Evolutionary conservation across 2,113 vertebrate genomes (phyloP), one percentile per base, ranked within the genome.

Genomic region (Bucco capensis): DNA sequence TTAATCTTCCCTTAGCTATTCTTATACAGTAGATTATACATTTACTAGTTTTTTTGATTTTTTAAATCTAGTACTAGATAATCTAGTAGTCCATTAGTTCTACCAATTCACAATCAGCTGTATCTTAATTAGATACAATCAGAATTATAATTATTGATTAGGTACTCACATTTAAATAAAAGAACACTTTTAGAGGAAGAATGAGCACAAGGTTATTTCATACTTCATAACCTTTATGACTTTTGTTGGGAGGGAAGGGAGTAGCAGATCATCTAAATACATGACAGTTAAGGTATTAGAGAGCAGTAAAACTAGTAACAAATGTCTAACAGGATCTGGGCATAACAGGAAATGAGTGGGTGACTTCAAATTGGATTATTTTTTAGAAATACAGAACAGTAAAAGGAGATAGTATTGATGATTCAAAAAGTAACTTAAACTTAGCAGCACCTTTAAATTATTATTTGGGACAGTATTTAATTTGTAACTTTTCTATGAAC

Each of bases 361-460:
- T 84, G 73, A 91, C 58, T 61, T 93, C 3, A 89, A 96, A 95
- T 88, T 86, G 91, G 89, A 80, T 62, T 80, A 76, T 73, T 67
- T 53, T 85, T 80, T 47, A 86, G 67, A 96, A 91, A 94, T 33
- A 53, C 18, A 54, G 2, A 71, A 50, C 10, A 57, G 51, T 14
- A 50, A 18, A 5, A 75, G 16, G 16, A 78, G 51, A 67, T 8
- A 58, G 13, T 5, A 13, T 3, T 47, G 19, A 72, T 22, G 40
- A 75, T 22, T 83, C 51, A 58, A 72, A 81, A 67, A 80, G 25
- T 76, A 71, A 40, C 53, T 35, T 64, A 40, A 92, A 69, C 5
- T 40, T 70, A 66, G 58, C n/a, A 91, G 49, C 7, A 72, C 5
- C 37, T 90, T 81, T 40, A 61, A 60, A 35, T 61, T 81, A 53